Base-by-base conservation (phyloP, 2,888 invertebrate species). In the Adelognathus sp. region DNA sequence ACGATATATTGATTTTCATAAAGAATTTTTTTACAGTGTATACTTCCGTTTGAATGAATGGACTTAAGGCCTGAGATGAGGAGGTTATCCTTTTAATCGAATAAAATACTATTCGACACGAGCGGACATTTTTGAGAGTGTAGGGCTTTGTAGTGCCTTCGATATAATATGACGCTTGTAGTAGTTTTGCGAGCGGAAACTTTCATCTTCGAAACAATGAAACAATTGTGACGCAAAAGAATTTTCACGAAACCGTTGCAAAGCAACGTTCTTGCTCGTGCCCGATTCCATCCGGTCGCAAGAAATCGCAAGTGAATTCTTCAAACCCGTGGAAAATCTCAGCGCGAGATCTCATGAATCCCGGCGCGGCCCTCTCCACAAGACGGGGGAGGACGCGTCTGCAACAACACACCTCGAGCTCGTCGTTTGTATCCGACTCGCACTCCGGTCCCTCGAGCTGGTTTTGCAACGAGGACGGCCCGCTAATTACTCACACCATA, bases 401-500 rank as follows among this genome's bases (percentile, higher is more conserved):
- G n/a, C 27, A 39, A 54, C 74, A 71, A 72, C 46, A 14, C 27
- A 44, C 50, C 52, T 56, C n/a, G n/a, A n/a, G n/a, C n/a, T 58
- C 58, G 36, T 39, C 27, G 18, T 27, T 61, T 58, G 16, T 33
- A 44, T 29, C 52, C 52, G n/a, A 21, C 36, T 44, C 7, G 27
- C 27, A 44, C 50, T 52, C 61, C 29, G 27, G 36, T 56, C 36
- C 50, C 64, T 44, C 75, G 76, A 76, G 78, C 75, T 54, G 3
- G 64, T 64, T 56, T 64, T 76, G 77, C 77, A 80, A 81, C 69
- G 73, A 61, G 70, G 63, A 60, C 60, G 9, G 41, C 46, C 76
- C 83, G 87, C 86, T 90, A 90, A 90, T 90, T 90, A 88, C 86
- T 83, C 76, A 81, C 85, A 77, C 84, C 80, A 85, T 83, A 79